These are phyloP conservation scores for Diprion similis DNA, from an alignment of 1,140 invertebrate species.

Conservation along the genomic window DNA sequence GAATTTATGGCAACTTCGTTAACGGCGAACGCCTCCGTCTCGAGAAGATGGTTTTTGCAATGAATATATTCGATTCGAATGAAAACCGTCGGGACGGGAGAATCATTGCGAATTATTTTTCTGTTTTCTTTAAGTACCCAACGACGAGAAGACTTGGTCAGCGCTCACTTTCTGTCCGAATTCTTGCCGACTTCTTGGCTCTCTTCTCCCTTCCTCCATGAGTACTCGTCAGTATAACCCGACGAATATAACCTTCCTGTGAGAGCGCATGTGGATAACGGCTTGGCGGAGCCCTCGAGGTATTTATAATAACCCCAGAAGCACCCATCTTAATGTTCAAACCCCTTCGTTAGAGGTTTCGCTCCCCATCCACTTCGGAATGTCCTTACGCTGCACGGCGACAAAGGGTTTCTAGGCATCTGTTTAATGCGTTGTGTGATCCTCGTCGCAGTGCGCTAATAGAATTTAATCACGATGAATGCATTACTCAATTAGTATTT, in stretches of 20 bases:
- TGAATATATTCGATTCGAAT: no score
- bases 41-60: not conserved
- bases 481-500: not conserved
- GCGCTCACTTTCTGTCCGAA: not conserved
- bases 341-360: slow-evolving; percentile 9
- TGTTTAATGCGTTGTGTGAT: slow-evolving; percentile 4
- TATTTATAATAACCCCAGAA: slow-evolving; percentile 17
- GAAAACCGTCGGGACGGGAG: no score
- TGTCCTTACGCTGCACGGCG: not conserved
- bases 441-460: not conserved
- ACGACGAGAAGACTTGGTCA: no score
- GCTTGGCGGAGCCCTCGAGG: not conserved
- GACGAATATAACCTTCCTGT: no score
- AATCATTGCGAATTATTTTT: no score
- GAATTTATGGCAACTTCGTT: not conserved
- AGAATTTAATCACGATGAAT: not conserved
- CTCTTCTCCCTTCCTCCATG: no score
- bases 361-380: not conserved
- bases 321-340: slow-evolving; percentile 9
- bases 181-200: not conserved
- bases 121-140: no score
- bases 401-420: not conserved
- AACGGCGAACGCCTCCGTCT: not conserved
- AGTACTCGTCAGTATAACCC: no score
- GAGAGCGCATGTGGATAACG: not conserved